Base-by-base conservation (phyloP, 2,888 invertebrate genomes). In the Gortyna flavago region DNA sequence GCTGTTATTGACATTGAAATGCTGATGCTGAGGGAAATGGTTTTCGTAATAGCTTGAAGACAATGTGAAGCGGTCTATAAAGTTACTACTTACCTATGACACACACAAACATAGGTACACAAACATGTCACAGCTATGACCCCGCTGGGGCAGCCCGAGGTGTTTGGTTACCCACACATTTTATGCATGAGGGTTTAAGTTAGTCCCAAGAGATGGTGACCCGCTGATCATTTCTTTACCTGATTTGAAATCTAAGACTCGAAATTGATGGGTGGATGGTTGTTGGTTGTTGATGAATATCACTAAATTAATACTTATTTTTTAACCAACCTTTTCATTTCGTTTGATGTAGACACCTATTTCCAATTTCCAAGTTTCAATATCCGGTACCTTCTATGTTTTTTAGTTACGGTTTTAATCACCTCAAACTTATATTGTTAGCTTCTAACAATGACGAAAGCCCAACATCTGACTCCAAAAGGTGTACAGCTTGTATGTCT, bases 1-100 rank as follows among this genome's bases (percentile, higher is more conserved):
- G 11, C 16, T 44, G 84, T 68, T 83, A 68, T 83, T 85, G 83
- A 85, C 86, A 85, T 85, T 85, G 86, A 83, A 80, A 79, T 54
- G 29, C n/a, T 35, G 6, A 79, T 54, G 29, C n/a, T 35, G 6
- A 48, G 57, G 71, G 74, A 79, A 85, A 81, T 75, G 38, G 77
- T 44, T 75, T 70, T 32, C 41, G 59, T 81, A 77, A 72, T 72
- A 74, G 62, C 69, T 61, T n/a, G 32, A 32, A 59, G 41, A 79
- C 73, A 69, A 72, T 72, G 71, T 72, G 38, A 48, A n/a, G 66
- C 48, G 48, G 41, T 25, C 51, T 77, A 48, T 73, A 59, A 57
- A 65, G 38, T 57, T 61, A 35, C 38, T 48, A 32, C 38, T 38
- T 61, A 44, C 44, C 16, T 44, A 44, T 65, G n/a, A n/a, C 74